Percentiles rank a stretch among this genome's conserved stretches.
Conservation (phyloP, 1,140 invertebrate genomes). For the Diorhabda sublineata region DNA sequence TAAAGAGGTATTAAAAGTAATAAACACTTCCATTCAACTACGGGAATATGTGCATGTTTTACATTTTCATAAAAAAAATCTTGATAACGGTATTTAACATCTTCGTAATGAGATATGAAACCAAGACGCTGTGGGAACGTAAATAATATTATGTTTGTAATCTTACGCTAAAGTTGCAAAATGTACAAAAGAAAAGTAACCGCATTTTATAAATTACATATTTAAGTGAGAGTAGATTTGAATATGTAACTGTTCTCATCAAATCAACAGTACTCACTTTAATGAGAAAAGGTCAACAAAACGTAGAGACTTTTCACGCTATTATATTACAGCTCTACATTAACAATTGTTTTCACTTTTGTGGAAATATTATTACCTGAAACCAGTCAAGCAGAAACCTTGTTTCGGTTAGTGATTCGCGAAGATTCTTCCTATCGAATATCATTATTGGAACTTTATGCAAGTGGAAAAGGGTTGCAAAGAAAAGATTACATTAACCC, state of each 20-base stretch:
- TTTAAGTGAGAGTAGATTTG: background rate
- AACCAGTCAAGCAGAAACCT: too few relatives aligned
- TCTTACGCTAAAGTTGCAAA: background rate
- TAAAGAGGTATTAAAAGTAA: too few relatives aligned
- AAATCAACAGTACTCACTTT: background rate
- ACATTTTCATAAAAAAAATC: background rate
- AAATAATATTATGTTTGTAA: background rate
- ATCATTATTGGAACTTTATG: too few relatives aligned
- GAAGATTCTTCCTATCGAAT: too few relatives aligned
- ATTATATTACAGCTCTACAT: background rate
- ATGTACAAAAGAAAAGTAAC: background rate
- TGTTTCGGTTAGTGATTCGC: too few relatives aligned
- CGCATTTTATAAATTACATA: background rate
- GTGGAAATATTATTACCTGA: background rate
- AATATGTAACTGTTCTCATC: conserved; percentile 2
- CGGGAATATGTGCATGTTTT: too few relatives aligned
- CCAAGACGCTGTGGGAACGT: background rate
- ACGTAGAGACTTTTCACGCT: background rate
- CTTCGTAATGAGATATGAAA: background rate
- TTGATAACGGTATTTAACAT: background rate
- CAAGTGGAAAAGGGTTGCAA: too few relatives aligned
- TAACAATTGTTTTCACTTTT: background rate
- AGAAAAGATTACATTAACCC: too few relatives aligned
- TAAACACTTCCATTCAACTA: too few relatives aligned
- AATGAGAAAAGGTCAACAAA: background rate